Evolutionary conservation across 2,888 invertebrate species (phyloP).

Genomic region (Monoplex corrugatus): DNA sequence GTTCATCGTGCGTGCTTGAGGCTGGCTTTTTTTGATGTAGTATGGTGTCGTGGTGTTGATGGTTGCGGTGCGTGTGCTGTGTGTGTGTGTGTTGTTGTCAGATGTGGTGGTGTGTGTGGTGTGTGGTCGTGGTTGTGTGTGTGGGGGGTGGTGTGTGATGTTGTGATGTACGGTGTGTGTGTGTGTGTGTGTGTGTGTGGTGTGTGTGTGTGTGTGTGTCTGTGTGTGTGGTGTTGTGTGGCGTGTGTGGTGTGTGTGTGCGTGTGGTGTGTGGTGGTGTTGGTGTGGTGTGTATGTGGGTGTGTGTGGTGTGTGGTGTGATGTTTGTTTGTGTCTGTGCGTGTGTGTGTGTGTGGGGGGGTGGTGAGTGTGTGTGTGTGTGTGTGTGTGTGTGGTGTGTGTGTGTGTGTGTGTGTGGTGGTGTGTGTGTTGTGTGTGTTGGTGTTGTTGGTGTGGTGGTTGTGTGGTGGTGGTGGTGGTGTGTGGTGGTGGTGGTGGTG

Average conservation of each 20-base stretch:
- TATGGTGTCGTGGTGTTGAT: too few species aligned
- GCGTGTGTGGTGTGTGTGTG: background rate
- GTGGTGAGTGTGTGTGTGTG: background rate
- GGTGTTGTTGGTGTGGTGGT: too few species aligned
- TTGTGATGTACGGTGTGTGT: background rate
- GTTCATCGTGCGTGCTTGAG: too few species aligned
- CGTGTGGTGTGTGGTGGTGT: background rate
- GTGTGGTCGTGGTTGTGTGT: background rate
- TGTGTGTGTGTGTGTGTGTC: background rate
- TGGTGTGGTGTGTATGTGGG: background rate
- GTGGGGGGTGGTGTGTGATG: background rate
- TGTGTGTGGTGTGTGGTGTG: too few species aligned
- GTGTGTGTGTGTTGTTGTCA: background rate
- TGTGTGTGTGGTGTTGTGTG: slow-evolving; percentile 13
- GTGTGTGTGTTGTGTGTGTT: background rate
- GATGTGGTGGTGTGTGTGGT: background rate
- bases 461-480: too few species aligned
- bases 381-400: background rate
- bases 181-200: background rate
- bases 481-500: too few species aligned
- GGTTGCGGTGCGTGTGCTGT: too few species aligned
- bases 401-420: background rate
- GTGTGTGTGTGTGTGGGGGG: background rate
- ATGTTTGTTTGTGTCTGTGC: background rate
- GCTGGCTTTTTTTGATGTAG: too few species aligned